Evolutionary conservation across 2,113 vertebrate genomes (phyloP).

Genomic region (Hiodon alosoides): DNA sequence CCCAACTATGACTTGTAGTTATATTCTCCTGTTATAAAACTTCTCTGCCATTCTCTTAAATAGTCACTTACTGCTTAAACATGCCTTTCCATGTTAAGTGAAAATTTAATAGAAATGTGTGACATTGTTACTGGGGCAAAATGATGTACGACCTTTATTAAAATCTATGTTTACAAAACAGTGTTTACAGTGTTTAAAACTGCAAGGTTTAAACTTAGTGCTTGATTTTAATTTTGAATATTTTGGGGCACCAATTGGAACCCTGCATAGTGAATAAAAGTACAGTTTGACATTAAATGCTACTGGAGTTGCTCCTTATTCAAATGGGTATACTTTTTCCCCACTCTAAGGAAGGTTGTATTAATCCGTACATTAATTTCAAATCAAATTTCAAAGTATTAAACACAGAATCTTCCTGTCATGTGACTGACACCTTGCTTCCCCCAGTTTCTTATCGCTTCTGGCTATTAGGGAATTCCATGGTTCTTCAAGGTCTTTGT

Average conservation of each 20-base stretch:
- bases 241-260: not conserved
- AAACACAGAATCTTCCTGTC: conserved; percentile 4
- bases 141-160: too few species aligned
- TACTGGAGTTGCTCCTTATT: not conserved
- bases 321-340: not conserved
- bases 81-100: too few species aligned
- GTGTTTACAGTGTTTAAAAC: too few species aligned
- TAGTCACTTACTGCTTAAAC: too few species aligned
- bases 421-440: conserved; percentile 9
- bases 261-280: not conserved
- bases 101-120: too few species aligned
- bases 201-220: not conserved
- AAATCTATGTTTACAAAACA: too few species aligned
- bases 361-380: not conserved
- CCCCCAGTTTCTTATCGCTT: conserved; percentile 25
- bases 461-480: conserved; percentile 32
- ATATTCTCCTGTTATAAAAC: too few species aligned
- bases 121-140: too few species aligned
- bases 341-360: not conserved
- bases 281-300: conserved; percentile 1
- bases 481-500: conserved; percentile 36
- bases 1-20: too few species aligned
- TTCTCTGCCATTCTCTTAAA: too few species aligned
- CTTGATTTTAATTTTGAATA: not conserved
- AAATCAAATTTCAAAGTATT: not conserved